Percentiles rank a stretch among this genome's conserved stretches.
phyloP scores from a whole-genome alignment of 1,140 invertebrate genomes.

The Drosophila mayri region DNA sequence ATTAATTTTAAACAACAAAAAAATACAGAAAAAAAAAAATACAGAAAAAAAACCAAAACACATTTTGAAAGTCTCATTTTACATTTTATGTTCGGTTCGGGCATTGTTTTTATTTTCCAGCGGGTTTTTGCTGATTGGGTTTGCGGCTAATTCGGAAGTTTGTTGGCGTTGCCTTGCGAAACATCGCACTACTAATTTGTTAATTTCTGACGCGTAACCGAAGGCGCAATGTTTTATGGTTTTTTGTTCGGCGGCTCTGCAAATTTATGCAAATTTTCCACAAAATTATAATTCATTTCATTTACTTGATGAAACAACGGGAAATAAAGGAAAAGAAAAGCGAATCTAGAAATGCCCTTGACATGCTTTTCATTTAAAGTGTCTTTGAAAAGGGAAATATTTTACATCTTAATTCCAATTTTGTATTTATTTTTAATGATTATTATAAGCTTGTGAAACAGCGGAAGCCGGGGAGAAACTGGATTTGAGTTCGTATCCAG shows the following conservation, averaged over 20 bases:
- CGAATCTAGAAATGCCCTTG: slow-evolving; percentile 12
- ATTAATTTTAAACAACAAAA: slow-evolving; percentile 29
- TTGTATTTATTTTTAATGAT: slow-evolving; percentile 10
- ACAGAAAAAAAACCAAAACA: slow-evolving; percentile 14
- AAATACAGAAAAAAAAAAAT: no score
- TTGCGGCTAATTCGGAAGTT: slow-evolving; percentile 68
- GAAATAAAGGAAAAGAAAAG: slow-evolving; percentile 16
- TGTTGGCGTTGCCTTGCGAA: slow-evolving; percentile 70
- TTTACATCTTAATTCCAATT: slow-evolving; percentile 3
- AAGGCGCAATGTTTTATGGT: slow-evolving; percentile 74
- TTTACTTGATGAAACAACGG: slow-evolving; percentile 37
- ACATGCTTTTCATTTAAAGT: neutral
- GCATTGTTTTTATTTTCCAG: slow-evolving; percentile 9
- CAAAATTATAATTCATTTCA: slow-evolving; percentile 62
- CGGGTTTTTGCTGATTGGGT: slow-evolving; percentile 35
- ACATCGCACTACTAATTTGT: slow-evolving; percentile 82
- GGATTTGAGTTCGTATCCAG: neutral
- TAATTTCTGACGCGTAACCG: slow-evolving; percentile 76
- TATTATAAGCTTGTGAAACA: slow-evolving; percentile 1
- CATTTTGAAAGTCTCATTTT: slow-evolving; percentile 62
- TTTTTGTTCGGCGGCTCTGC: slow-evolving; percentile 22
- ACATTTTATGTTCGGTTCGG: slow-evolving; percentile 39
- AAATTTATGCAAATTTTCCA: slow-evolving; percentile 69
- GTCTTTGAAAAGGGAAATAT: neutral
- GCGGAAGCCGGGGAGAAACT: neutral